Evolutionary conservation across 2,797 vertebrate species (phyloP).

Genomic region (Malurus leucopterus): DNA sequence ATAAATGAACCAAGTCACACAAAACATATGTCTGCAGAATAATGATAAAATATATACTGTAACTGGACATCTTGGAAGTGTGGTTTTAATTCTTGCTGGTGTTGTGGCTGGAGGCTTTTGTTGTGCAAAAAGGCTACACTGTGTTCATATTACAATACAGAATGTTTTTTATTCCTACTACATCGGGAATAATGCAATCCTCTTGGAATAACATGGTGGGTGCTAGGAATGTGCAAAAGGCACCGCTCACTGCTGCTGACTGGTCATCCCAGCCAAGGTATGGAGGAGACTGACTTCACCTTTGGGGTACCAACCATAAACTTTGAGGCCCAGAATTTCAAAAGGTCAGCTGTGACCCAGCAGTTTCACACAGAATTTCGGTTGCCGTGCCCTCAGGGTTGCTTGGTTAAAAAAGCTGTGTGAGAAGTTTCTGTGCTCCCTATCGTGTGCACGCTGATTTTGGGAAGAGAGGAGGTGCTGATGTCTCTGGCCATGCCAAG

Average conservation of each 20-base stretch:
- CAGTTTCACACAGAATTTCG: background rate
- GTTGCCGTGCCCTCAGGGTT: background rate
- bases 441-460: fast-evolving
- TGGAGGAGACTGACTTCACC: background rate
- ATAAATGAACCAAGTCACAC: constrained; percentile 43
- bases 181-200: background rate
- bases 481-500: background rate
- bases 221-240: background rate
- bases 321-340: background rate
- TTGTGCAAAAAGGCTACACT: background rate
- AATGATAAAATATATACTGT: constrained; percentile 14
- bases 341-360: background rate
- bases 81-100: constrained; percentile 56
- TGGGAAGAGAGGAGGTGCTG: background rate
- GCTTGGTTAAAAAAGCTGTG: background rate
- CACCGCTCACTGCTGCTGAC: background rate
- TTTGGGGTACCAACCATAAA: background rate
- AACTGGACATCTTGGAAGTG: constrained; percentile 16
- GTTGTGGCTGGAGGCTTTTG: constrained; percentile 39
- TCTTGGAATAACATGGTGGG: background rate
- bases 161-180: background rate
- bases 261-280: background rate
- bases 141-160: background rate
- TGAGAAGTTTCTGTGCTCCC: background rate
- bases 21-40: constrained; percentile 38